Conservation (phyloP, 2,797 vertebrate genomes). For the Lindbergichthys nudifrons region DNA sequence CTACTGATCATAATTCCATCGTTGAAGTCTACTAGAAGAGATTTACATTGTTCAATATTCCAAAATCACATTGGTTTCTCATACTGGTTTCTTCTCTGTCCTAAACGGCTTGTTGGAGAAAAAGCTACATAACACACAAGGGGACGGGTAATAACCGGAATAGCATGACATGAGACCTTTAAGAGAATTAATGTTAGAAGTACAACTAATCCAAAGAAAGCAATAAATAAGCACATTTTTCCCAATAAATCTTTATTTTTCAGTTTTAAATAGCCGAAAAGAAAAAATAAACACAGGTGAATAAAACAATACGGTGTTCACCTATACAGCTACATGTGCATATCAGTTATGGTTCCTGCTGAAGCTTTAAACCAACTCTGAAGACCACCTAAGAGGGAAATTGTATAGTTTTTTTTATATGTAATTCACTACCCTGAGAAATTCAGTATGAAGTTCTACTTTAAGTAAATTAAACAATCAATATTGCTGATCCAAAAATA, state of each 20-base stretch:
- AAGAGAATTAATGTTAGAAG: neutral
- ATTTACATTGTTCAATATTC: too few species aligned
- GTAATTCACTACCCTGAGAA: conserved; percentile 80
- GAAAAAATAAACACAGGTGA: conserved; percentile 77
- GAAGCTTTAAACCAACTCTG: conserved; percentile 77
- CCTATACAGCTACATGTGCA: conserved; percentile 82
- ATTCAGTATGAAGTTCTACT: conserved; percentile 73
- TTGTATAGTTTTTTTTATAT: conserved; percentile 53
- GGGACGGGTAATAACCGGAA: too few species aligned
- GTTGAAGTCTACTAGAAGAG: too few species aligned
- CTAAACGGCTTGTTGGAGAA: too few species aligned
- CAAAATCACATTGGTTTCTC: too few species aligned
- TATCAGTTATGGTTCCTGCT: conserved; percentile 74
- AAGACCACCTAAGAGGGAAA: conserved; percentile 66
- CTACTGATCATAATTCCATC: too few species aligned
- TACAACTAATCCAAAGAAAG: neutral
- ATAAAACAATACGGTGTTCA: conserved; percentile 76
- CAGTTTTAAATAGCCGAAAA: conserved; percentile 85
- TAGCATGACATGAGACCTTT: neutral
- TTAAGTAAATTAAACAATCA: conserved; percentile 70
- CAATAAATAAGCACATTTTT: neutral
- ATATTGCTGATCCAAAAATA: conserved; percentile 65
- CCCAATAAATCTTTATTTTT: conserved; percentile 86
- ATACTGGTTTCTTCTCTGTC: too few species aligned
- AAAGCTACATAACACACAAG: too few species aligned